A percentile compares a stretch with the other conserved stretches of the same genome.
Conservation (phyloP, 2,113 vertebrate genomes). For the Megaceryle torquata region DNA sequence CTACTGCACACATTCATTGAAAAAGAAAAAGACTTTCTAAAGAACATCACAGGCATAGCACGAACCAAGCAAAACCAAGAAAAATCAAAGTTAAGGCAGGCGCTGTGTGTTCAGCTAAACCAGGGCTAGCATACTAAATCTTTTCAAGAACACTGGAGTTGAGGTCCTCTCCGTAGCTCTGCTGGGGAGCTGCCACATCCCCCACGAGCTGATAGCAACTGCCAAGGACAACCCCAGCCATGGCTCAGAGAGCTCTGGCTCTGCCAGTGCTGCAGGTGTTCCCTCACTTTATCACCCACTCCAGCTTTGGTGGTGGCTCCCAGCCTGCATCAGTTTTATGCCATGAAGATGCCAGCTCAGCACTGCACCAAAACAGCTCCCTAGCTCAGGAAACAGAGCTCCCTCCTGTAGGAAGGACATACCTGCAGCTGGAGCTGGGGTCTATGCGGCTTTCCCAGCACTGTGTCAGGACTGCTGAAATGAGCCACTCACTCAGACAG, state of each 20-base stretch:
- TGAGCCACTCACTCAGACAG: not conserved
- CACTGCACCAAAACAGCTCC: not conserved
- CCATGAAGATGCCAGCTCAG: not conserved
- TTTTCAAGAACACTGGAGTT: not conserved
- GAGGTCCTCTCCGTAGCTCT: not conserved
- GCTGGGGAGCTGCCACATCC: not conserved
- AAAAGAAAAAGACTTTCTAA: not conserved
- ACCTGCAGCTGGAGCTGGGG: not conserved
- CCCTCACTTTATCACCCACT: accelerated
- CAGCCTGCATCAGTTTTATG: not conserved
- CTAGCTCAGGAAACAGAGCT: not conserved
- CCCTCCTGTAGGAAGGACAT: not conserved
- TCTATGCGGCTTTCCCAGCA: not conserved
- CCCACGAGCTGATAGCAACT: not conserved
- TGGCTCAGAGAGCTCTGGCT: not conserved
- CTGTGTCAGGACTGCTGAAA: not conserved
- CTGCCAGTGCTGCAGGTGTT: not conserved
- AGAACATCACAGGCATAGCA: not conserved
- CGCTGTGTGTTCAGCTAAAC: not conserved
- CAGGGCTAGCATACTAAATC: not conserved
- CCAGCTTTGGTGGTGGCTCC: not conserved
- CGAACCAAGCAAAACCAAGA: not conserved
- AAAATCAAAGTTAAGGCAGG: not conserved
- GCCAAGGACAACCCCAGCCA: not conserved
- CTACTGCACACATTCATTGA: not conserved